Evolutionary conservation across 2,797 vertebrate species (phyloP), one percentile per base, ranked within the genome.

Genomic region (Salmo trutta): DNA sequence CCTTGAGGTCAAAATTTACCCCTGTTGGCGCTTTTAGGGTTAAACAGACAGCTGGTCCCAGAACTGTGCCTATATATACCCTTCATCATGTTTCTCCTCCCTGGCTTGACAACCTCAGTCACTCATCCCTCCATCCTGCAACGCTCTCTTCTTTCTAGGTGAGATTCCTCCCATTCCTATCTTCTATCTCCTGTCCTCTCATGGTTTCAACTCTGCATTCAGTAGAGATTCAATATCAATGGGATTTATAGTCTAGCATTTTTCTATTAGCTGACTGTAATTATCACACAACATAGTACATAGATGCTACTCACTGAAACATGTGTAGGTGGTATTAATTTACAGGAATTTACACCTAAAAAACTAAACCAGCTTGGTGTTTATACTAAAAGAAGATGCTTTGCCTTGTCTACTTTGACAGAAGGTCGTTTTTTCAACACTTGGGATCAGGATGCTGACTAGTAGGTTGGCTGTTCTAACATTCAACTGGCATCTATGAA

Each of bases 31-130:
- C 41, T 47, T 47, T 47, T 12, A 47, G 41, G 2, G 41, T 14
- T 82, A 75, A 74, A 77, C 7, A 78, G 78, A 82, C 70, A 17
- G 8, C 74, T 67, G 69, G 65, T 70, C 56, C 16, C 65, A 27
- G 62, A 77, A 77, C 51, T 59, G 66, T 5, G 21, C 52, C 77
- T 84, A 84, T 84, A 80, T 82, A 84, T 82, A 77, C 76, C 7
- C 70, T 31, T 73, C 75, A 76, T 66, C n/a, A n/a, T 75, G 33
- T 59, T 1, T 16, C 59, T 75, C 41, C 21, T 74, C 53, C 31
- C 36, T 75, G 73, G 78, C 56, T 71, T 33, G 56, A 4, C 47
- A 47, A 24, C 21, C 56, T 67, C 72, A 69, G 17, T 68, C 29
- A 33, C 24, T 66, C 52, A 19, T 36, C 53, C 21, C 53, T 67